Base-by-base conservation (phyloP, 2,113 vertebrate genomes). In the Trematomus loennbergii region DNA sequence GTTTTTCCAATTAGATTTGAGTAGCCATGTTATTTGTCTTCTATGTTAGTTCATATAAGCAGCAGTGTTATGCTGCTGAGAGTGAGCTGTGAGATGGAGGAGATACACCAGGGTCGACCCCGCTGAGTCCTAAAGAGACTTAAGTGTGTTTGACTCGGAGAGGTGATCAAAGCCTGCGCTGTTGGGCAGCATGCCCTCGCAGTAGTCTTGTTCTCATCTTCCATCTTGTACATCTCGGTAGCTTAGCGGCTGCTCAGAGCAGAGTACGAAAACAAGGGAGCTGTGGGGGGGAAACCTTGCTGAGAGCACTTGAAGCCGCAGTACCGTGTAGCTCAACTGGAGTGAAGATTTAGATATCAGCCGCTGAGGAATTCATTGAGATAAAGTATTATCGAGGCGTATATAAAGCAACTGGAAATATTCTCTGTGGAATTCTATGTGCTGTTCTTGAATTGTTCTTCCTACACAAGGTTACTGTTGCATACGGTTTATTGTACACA, bases 81-180 rank as follows among this genome's bases (percentile, higher is more conserved):
- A 49, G 75, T 18, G 52, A 67, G 57, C 33, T 22, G 33, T 36
- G 40, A 69, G 82, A 33, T 15, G 64, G 43, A 66, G 61, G 40
- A 59, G 50, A 12, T 45, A 43, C 63, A 70, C 77, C 53, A 53
- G 64, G n/a, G 73, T 55, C 49, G 43, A 80, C 59, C 48, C 63
- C 59, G 17, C 64, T 61, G 82, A 20, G 68, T 71, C 73, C 75
- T 81, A 61, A 82, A 63, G 81, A 68, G 55, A 88, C 70, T 54
- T 79, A 76, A 82, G 81, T 75, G 72, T 75, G 72, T 87, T 89
- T 87, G 77, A 89, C 76, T 89, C 66, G 1, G 72, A 68, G 49
- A 81, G 45, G 53, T 72, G 87, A 93, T 92, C 87, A 90, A 91
- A 92, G 87, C 70, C 33, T 68, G 36, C 53, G 72, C 89, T 85